Conservation (phyloP, 1,140 invertebrate species). For the Drosophila nasuta region DNA sequence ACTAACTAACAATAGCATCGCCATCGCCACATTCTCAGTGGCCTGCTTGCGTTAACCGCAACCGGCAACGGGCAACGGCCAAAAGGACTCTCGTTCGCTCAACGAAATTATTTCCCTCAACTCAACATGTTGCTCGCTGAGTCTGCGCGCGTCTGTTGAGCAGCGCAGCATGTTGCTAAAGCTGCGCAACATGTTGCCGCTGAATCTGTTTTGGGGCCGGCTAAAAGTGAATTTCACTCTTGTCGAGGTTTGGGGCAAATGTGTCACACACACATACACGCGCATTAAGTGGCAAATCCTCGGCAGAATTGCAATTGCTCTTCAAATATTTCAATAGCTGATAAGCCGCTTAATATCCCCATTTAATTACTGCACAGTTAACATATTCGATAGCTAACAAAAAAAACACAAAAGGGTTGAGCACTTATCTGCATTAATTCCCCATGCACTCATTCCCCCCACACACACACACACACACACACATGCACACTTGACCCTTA, state of each 20-base stretch:
- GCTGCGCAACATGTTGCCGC: conserved; percentile 36
- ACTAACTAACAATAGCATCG: neutral
- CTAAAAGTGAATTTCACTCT: neutral
- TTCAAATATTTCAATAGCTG: conserved; percentile 39
- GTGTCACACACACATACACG: conserved; percentile 7
- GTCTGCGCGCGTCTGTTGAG: conserved; percentile 68
- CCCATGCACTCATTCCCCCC: neutral
- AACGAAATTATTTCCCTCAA: conserved; percentile 43
- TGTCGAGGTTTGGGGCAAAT: too few relatives aligned
- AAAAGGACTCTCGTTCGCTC: neutral
- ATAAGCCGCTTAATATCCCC: conserved; percentile 41
- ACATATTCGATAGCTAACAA: conserved; percentile 11
- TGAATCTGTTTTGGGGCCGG: conserved; percentile 52
- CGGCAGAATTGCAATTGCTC: conserved; percentile 27
- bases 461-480: neutral
- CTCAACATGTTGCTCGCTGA: conserved; percentile 46
- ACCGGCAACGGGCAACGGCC: neutral
- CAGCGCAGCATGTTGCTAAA: conserved; percentile 56
- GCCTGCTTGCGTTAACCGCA: conserved; percentile 15
- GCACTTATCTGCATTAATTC: conserved; percentile 31
- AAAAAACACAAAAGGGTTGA: conserved; percentile 9
- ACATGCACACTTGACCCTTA: neutral
- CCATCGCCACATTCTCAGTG: neutral
- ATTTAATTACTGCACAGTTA: conserved; percentile 42
- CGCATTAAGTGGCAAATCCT: conserved; percentile 24